Base-by-base conservation (phyloP, 2,888 invertebrate species). In the Sclerodermus sp. region DNA sequence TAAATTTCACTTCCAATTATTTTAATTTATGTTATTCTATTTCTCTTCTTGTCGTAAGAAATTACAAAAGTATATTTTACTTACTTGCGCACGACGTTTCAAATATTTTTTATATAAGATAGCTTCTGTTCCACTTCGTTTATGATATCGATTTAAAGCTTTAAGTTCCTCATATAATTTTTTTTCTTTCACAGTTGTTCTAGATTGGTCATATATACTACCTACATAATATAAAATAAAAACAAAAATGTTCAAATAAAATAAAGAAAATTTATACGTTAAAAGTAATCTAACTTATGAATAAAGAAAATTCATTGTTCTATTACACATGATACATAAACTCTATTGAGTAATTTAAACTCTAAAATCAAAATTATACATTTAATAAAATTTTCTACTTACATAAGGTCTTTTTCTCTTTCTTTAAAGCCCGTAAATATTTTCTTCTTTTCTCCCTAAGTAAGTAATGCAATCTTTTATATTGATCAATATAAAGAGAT, bases 321-420 rank as follows among this genome's bases (percentile, higher is more conserved):
- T n/a, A n/a, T n/a, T n/a, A n/a, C n/a, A n/a, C n/a, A n/a, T n/a
- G n/a, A n/a, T n/a, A n/a, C n/a, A n/a, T n/a, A n/a, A n/a, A n/a
- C n/a, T n/a, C n/a, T n/a, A n/a, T n/a, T n/a, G n/a, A n/a, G n/a
- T n/a, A n/a, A n/a, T n/a, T n/a, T n/a, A n/a, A n/a, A n/a, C n/a
- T n/a, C n/a, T n/a, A n/a, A n/a, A n/a, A 46, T n/a, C n/a, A n/a
- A n/a, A n/a, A 32, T 41, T 32, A 37, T 14, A 18, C 37, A 31
- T 17, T 12, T 32, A 38, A 6, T 47, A 40, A 23, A 23, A 64
- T n/a, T n/a, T n/a, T n/a, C n/a, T n/a, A 64, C 74, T 72, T 73
- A 89, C 90, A 89, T 51, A 87, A 84, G 1, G 87, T 85, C 71
- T 95, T 94, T 53, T 87, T 88, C 76, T 95, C 95, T 1, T 85